A percentile compares a stretch with the other conserved stretches of the same genome.
These are phyloP conservation scores for Lophotriccus pileatus DNA, from an alignment of 2,797 vertebrate species.

Conservation along the genomic window DNA sequence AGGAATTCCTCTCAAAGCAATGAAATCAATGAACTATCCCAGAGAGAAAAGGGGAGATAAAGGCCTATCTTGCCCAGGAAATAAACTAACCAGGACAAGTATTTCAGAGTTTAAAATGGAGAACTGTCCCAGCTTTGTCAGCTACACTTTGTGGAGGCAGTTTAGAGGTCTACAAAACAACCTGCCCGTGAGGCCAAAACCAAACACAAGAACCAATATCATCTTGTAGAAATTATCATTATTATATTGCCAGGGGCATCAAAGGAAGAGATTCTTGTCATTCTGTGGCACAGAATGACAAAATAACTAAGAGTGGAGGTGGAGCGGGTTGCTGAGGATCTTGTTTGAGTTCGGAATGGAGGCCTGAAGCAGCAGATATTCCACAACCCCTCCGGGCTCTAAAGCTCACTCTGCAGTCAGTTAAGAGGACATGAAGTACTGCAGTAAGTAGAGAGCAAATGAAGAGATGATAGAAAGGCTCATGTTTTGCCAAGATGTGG, in stretches of 20 bases:
- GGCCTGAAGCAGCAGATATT: neutral
- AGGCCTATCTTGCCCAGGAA: neutral
- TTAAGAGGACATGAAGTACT: neutral
- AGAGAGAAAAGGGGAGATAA: neutral
- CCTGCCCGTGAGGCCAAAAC: neutral
- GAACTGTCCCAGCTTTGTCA: neutral
- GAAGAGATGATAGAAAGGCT: neutral
- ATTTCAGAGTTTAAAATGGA: neutral
- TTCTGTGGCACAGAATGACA: neutral
- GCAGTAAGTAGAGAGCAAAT: neutral
- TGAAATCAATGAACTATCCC: neutral
- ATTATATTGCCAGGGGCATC: neutral
- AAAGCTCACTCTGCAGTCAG: neutral
- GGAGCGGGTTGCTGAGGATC: neutral
- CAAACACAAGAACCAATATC: neutral
- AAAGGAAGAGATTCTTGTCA: neutral
- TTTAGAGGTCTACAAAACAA: neutral
- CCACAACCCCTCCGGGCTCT: neutral
- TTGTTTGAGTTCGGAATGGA: neutral
- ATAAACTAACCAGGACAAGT: neutral
- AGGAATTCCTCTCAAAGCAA: neutral
- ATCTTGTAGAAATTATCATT: rapidly evolving
- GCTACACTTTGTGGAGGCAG: neutral
- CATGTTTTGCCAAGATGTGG: neutral
- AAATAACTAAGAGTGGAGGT: neutral